Conservation (phyloP, 1,140 invertebrate species). For the Neodiprion pinetum region DNA sequence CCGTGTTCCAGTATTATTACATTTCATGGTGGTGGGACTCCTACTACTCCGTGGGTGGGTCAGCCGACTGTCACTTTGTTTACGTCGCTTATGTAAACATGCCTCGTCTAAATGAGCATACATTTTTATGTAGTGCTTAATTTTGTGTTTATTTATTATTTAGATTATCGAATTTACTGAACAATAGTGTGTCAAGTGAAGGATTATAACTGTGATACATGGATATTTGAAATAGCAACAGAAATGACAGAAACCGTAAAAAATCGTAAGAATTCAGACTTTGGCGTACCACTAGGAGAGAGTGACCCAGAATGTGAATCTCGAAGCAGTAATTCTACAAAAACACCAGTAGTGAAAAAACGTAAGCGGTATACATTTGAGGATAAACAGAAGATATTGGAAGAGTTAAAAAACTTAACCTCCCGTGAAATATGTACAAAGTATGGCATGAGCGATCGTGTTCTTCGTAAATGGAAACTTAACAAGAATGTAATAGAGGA, state of each 20-base stretch:
- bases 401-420: constrained; percentile 1
- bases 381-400: background rate
- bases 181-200: background rate
- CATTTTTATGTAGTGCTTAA: background rate
- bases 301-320: background rate
- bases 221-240: background rate
- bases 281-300: background rate
- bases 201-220: background rate
- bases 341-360: background rate
- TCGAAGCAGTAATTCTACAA: background rate
- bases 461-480: background rate
- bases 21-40: no score
- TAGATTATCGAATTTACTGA: background rate
- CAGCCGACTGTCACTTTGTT: background rate
- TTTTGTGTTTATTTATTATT: background rate
- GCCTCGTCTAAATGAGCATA: background rate
- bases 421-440: background rate
- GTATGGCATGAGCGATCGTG: background rate
- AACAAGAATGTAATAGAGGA: background rate
- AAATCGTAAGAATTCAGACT: background rate
- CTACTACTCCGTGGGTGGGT: no score
- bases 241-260: background rate
- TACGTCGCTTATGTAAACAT: background rate
- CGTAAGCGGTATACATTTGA: no score
- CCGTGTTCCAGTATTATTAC: no score